These are phyloP conservation scores for Coendou prehensilis DNA, from an alignment of 2,797 vertebrate species.

Conservation along the genomic window DNA sequence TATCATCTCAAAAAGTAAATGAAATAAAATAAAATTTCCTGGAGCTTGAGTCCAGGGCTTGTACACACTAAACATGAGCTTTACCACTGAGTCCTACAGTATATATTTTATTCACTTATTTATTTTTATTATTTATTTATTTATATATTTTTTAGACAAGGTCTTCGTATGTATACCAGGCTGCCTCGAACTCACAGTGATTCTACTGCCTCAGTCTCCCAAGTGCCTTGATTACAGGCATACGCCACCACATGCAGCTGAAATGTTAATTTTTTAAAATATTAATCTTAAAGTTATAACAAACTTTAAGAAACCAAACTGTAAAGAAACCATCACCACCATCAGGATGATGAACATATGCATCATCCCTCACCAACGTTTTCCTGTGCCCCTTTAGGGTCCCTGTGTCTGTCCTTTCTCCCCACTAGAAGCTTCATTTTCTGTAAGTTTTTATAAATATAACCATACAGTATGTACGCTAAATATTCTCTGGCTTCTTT, in stretches of 20 bases:
- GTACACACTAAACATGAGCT: background rate
- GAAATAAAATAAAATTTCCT: background rate
- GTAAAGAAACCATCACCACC: background rate
- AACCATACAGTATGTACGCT: background rate
- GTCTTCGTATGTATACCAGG: no score
- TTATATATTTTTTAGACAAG: no score
- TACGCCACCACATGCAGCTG: background rate
- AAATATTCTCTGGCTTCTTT: constrained; percentile 25
- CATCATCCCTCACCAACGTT: background rate
- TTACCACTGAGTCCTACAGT: no score
- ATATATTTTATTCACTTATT: no score
- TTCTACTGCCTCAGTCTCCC: no score
- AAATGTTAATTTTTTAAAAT: no score
- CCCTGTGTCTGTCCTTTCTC: background rate
- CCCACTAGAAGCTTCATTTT: background rate
- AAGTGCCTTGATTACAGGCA: no score
- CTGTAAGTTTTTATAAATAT: constrained; percentile 8
- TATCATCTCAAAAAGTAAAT: no score
- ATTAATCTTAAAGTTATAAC: no score
- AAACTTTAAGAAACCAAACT: background rate
- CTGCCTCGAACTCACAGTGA: no score
- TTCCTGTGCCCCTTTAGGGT: background rate
- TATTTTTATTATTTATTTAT: background rate
- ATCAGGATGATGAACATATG: background rate
- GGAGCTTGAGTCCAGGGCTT: background rate